These are phyloP conservation scores for Synanthedon tipuliformis DNA, from an alignment of 2,888 invertebrate species.

Conservation along the genomic window DNA sequence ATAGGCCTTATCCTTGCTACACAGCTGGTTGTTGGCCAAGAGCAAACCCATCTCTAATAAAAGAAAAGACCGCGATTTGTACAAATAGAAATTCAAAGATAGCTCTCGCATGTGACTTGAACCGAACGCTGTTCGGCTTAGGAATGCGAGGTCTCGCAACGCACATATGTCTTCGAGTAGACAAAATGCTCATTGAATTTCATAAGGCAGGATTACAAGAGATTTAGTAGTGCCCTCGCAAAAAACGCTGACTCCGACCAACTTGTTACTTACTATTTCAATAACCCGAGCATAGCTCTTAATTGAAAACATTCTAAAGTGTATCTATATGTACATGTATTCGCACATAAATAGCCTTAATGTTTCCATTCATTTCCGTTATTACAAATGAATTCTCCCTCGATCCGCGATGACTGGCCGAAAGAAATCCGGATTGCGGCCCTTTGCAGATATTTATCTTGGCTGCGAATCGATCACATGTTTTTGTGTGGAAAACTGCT, in stretches of 20 bases:
- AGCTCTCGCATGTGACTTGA: neutral
- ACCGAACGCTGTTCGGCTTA: neutral
- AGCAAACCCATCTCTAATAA: too few relatives aligned
- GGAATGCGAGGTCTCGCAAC: constrained; percentile 13
- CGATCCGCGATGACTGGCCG: constrained; percentile 1
- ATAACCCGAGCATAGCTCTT: too few relatives aligned
- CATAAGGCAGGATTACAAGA: constrained; percentile 26
- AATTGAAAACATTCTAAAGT: too few relatives aligned
- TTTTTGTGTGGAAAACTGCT: neutral
- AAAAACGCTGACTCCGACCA: neutral
- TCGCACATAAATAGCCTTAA: neutral
- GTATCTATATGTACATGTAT: neutral
- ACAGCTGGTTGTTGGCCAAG: too few relatives aligned
- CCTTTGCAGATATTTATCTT: neutral
- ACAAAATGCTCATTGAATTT: constrained; percentile 59
- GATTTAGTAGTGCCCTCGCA: neutral
- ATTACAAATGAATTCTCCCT: neutral
- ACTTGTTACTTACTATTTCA: too few relatives aligned
- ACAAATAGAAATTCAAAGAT: neutral
- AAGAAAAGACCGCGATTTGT: too few relatives aligned
- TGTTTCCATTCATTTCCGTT: neutral
- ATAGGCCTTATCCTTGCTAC: too few relatives aligned
- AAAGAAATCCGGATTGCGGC: neutral
- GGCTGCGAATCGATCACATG: neutral
- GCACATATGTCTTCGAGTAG: constrained; percentile 22